A percentile compares a stretch with the other conserved stretches of the same genome.
Evolutionary conservation across 2,113 vertebrate genomes (phyloP).

Genomic region (Notechis scutatus): DNA sequence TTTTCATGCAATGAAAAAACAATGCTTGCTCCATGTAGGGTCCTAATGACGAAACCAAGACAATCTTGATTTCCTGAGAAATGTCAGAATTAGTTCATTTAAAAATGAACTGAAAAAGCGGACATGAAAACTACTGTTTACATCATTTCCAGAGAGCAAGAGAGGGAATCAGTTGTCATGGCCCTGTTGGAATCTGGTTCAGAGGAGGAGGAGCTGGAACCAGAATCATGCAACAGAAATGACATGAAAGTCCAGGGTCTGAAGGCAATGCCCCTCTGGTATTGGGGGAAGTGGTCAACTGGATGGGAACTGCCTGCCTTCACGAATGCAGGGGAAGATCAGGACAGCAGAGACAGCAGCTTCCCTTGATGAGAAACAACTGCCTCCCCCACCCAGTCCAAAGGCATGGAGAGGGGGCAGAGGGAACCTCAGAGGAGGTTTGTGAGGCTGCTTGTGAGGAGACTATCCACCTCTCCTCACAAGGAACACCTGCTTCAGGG

Average conservation of each 20-base stretch:
- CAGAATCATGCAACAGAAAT: not conserved
- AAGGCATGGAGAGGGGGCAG: not conserved
- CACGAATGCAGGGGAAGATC: not conserved
- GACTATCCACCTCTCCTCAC: not conserved
- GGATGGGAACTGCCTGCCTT: not conserved
- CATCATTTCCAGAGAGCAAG: not conserved
- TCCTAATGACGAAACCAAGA: not conserved
- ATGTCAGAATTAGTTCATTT: not conserved
- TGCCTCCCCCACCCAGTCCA: not conserved
- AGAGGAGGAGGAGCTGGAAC: not conserved
- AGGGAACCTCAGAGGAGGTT: not conserved
- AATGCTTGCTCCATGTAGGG: not conserved
- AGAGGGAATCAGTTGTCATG: not conserved
- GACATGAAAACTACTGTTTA: not conserved
- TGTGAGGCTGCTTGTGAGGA: not conserved
- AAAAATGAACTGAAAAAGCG: not conserved
- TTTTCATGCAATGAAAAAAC: not conserved
- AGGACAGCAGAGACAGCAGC: not conserved
- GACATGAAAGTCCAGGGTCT: not conserved
- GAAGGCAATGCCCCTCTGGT: not conserved
- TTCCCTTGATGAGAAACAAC: not conserved
- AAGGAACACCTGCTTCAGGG: not conserved
- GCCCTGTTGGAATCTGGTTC: not conserved
- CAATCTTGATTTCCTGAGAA: not conserved
- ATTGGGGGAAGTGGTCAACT: not conserved